Percentiles rank a stretch among this genome's conserved stretches.
Conservation (phyloP, 2,888 invertebrate genomes). For the Parnassius glacialis region DNA sequence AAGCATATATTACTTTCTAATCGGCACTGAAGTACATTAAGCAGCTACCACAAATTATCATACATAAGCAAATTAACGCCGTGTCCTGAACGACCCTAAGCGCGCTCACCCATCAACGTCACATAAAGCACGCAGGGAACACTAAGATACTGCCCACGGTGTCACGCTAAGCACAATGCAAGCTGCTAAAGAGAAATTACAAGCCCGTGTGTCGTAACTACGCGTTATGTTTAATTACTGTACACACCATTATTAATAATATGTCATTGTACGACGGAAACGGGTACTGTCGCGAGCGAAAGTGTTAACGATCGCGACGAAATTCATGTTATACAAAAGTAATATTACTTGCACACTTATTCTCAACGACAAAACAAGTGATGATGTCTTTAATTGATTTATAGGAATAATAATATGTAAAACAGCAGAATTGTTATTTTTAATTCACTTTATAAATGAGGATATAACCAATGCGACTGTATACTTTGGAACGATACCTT, state of each 20-base stretch:
- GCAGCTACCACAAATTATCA: constrained; percentile 17
- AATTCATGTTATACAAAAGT: too few relatives aligned
- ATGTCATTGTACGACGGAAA: constrained; percentile 27
- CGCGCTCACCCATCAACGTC: constrained; percentile 30
- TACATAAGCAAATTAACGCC: constrained; percentile 17
- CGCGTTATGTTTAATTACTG: constrained; percentile 59
- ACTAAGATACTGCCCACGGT: constrained; percentile 35
- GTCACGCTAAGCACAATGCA: constrained; percentile 35
- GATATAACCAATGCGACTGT: too few relatives aligned
- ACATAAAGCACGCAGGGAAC: constrained; percentile 38
- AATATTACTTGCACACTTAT: too few relatives aligned
- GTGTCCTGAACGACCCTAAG: constrained; percentile 13
- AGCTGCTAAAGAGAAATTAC: constrained; percentile 67
- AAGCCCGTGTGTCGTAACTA: constrained; percentile 56
- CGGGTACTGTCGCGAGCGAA: constrained; percentile 27
- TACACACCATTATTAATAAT: constrained; percentile 51
- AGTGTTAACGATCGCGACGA: constrained; percentile 1
- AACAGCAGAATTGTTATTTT: too few relatives aligned
- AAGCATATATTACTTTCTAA: constrained; percentile 7
- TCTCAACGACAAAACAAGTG: too few relatives aligned
- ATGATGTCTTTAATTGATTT: too few relatives aligned
- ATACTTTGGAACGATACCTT: too few relatives aligned
- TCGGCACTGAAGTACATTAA: constrained; percentile 11
- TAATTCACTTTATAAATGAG: too few relatives aligned
- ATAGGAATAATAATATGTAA: too few relatives aligned